Conservation (phyloP, 2,113 vertebrate species). For the Theropithecus gelada region DNA sequence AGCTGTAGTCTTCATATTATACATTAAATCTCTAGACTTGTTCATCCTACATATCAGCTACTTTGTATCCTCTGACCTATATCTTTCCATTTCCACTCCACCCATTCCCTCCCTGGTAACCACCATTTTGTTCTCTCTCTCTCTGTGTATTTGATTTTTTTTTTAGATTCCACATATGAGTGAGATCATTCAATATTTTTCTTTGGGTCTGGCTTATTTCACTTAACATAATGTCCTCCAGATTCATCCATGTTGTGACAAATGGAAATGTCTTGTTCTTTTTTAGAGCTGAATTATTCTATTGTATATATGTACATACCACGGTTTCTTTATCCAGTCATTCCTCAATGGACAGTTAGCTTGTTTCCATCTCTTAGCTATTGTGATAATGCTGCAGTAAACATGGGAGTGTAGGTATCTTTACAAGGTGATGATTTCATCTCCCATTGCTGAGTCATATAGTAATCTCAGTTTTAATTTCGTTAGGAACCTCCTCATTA, state of each 20-base stretch:
- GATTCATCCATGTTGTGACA: too few species aligned
- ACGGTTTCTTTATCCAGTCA: background rate
- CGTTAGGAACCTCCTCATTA: background rate
- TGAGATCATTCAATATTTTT: background rate
- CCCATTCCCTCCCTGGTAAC: background rate
- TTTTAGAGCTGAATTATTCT: background rate
- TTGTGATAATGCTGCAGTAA: background rate
- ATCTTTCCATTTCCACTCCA: too few species aligned
- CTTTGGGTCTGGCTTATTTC: background rate
- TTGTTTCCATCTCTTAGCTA: background rate
- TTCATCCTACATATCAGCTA: too few species aligned
- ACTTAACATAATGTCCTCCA: background rate
- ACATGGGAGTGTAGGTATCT: too few species aligned
- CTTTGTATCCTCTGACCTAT: background rate
- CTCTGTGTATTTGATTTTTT: background rate
- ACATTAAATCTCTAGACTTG: too few species aligned
- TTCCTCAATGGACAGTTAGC: too few species aligned
- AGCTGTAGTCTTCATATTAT: too few species aligned
- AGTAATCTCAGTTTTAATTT: background rate
- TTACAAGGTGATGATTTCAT: background rate
- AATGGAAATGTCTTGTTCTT: background rate
- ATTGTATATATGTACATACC: background rate
- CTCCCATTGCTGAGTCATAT: background rate
- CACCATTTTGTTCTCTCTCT: background rate
- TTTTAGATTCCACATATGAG: background rate